Evolutionary conservation across 2,888 invertebrate species (phyloP).

Genomic region (Priocnemis perturbator): DNA sequence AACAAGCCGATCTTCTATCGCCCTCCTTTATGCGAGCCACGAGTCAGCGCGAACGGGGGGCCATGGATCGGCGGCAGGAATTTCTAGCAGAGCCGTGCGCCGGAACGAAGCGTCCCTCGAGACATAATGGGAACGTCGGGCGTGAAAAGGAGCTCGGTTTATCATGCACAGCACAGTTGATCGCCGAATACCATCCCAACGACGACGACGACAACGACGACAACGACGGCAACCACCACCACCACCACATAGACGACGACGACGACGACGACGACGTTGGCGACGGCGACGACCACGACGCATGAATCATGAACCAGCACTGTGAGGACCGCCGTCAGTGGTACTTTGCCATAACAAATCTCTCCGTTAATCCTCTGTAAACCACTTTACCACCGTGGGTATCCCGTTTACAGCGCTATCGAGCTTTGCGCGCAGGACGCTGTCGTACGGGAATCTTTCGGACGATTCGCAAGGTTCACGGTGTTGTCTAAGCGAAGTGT

Average conservation of each 20-base stretch:
- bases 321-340: constrained; percentile 13
- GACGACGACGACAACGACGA: too few relatives aligned
- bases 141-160: constrained; percentile 23
- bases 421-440: too few relatives aligned
- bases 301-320: constrained; percentile 36
- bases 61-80: not conserved
- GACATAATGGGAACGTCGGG: constrained; percentile 33
- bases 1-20: constrained; percentile 13
- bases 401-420: not conserved
- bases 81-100: not conserved
- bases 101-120: constrained; percentile 25
- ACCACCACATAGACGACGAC: constrained; percentile 18
- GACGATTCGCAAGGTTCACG: too few relatives aligned
- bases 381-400: not conserved
- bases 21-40: not conserved
- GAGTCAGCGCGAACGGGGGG: not conserved
- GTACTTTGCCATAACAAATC: constrained; percentile 21
- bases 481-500: too few relatives aligned
- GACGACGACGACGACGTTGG: too few relatives aligned
- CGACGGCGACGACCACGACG: constrained; percentile 28
- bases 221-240: constrained; percentile 19
- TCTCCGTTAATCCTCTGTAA: constrained; percentile 9
- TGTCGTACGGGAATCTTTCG: too few relatives aligned
- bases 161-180: constrained; percentile 25
- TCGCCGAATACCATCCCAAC: constrained; percentile 34